Evolutionary conservation across 1,140 invertebrate genomes (phyloP).

Genomic region (Dendrolimus kikuchii): DNA sequence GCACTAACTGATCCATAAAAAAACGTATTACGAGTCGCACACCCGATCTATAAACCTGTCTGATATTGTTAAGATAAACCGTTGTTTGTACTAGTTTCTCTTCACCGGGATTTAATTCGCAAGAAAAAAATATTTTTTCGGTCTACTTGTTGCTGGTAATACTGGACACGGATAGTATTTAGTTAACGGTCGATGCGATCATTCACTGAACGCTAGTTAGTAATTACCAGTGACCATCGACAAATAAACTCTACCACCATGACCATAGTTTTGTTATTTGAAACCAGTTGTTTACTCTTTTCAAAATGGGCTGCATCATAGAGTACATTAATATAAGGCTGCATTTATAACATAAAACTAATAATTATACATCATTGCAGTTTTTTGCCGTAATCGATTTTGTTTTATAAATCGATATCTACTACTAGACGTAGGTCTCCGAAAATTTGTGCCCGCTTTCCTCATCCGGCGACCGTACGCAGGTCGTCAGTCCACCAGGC

Average conservation of each 20-base stretch:
- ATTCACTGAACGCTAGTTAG: conserved; percentile 11
- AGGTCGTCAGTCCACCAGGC: too few species aligned
- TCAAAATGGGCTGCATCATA: neutral
- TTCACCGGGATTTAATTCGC: conserved; percentile 1
- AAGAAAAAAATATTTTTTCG: conserved; percentile 17
- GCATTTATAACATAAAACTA: too few species aligned
- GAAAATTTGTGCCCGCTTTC: too few species aligned
- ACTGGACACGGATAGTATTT: conserved; percentile 6
- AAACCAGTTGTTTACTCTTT: conserved; percentile 10
- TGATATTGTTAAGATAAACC: conserved; percentile 28
- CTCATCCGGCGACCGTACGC: too few species aligned
- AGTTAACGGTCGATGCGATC: conserved; percentile 13
- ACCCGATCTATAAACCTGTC: conserved; percentile 10
- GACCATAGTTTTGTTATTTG: neutral
- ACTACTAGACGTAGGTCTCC: too few species aligned
- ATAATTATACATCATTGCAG: too few species aligned
- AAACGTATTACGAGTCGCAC: conserved; percentile 13
- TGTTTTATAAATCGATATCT: too few species aligned
- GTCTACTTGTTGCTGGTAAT: conserved; percentile 15
- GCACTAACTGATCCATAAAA: conserved; percentile 16
- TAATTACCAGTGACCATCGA: conserved; percentile 9
- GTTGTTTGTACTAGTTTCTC: conserved; percentile 28
- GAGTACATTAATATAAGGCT: too few species aligned
- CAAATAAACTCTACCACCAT: conserved; percentile 9
- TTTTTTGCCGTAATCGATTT: too few species aligned